Evolutionary conservation across 2,888 invertebrate genomes (phyloP), one percentile per base, ranked within the genome.

Genomic region (Agriopis leucophaearia): DNA sequence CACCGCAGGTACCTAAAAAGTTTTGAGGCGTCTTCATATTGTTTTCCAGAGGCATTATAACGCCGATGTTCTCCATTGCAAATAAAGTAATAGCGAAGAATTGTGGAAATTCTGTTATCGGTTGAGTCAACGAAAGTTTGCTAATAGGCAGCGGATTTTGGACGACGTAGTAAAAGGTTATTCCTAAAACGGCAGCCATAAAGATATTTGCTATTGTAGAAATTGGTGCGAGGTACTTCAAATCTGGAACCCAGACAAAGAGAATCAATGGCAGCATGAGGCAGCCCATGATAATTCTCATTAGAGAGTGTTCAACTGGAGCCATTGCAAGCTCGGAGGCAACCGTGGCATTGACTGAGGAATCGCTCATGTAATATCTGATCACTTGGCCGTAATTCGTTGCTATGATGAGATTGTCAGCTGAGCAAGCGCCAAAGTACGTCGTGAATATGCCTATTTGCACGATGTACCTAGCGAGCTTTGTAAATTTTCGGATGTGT

Each of bases 61-160:
- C 96, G 96, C 59, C 59, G 18, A 59, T 78, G 98, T 98, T 13
- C 98, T 99, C 98, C 95, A 98, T 98, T 0, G 98, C 97, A 86
- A 98, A 99, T 66, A 99, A 96, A 0, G 97, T 97, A 57, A 98
- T 97, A 69, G 97, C 97, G 91, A 98, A 98, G 91, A 97, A 98
- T 44, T 96, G 93, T 0, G 98, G 98, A 76, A 97, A 93, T 18
- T 94, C 51, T 36, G 54, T 15, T 50, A 59, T 27, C 2, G 59
- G 50, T 2, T 40, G 36, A 2, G 59, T 50, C 16, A 59, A 10
- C 0, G 59, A 50, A 8, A 59, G 48, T 16, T 59, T n/a, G 36
- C 18, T 42, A 10, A 59, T 35, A 36, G 50, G 48, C 13, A 48
- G 59, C 4, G 59, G 59, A 8, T 40, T 38, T 10, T 69, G 71